Base-by-base conservation (phyloP, 2,888 invertebrate species). In the Tethea ocularis region DNA sequence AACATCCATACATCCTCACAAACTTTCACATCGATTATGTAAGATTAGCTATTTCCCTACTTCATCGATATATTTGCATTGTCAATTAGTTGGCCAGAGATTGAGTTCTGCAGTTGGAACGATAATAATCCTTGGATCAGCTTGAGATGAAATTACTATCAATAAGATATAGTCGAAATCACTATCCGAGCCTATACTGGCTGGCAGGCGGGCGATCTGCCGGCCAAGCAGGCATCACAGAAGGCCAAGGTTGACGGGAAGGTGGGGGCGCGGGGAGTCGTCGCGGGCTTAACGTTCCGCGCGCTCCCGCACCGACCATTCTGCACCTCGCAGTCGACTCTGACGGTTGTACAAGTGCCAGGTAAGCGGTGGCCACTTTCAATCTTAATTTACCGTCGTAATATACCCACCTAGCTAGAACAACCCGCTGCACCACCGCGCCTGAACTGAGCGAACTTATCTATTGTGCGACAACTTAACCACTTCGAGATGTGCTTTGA, bases 291-390 rank as follows among this genome's bases (percentile, higher is more conserved):
- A 90, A 89, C 90, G 91, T 82, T 86, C 86, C 79, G 89, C 90
- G 90, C 91, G 85, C 86, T 87, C 88, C 89, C 88, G 82, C 86
- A 80, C 82, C 80, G 84, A 86, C 86, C 93, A 93, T 93, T 93
- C 93, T 92, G 88, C 93, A 91, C 92, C 91, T 91, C 89, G 93
- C 92, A 93, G 93, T 92, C 90, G 92, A 89, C 90, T 91, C 86
- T 89, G 84, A 92, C 92, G 92, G 93, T 93, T 91, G 93, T 93
- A 80, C 90, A 86, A 91, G 91, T 85, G 87, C 84, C 90, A 93
- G 93, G 93, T 93, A 93, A 93, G 93, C 90, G 84, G 89, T 87
- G 88, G 86, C 84, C 80, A 79, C 77, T 86, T 81, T 70, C 64
- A 75, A 80, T 79, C 75, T 69, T 77, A 76, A 75, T 84, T 72